Percentiles rank a stretch among this genome's conserved stretches.
These are phyloP conservation scores for Taeniopygia guttata DNA, from an alignment of 2,797 vertebrate species.

Conservation along the genomic window DNA sequence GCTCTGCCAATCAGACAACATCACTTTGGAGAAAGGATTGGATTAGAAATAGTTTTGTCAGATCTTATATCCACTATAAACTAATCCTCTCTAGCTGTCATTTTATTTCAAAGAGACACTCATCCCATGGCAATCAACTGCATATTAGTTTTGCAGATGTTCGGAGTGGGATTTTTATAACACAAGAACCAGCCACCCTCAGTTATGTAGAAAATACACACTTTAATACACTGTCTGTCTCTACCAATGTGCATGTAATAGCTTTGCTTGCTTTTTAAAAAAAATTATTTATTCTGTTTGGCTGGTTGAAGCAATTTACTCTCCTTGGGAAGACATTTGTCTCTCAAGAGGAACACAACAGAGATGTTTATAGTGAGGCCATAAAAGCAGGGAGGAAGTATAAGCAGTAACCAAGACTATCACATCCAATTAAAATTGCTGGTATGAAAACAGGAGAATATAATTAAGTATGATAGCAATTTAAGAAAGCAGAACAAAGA, in stretches of 20 bases:
- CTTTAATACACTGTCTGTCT: not conserved
- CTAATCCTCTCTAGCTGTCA: slow-evolving; percentile 36
- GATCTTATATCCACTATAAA: not conserved
- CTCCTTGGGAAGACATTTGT: not conserved
- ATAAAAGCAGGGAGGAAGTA: not conserved
- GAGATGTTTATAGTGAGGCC: not conserved
- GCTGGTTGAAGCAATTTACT: not conserved
- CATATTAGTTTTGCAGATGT: slow-evolving; percentile 2
- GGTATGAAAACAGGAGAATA: not conserved
- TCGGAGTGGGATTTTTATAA: slow-evolving; percentile 2
- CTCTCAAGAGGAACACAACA: slow-evolving; percentile 6
- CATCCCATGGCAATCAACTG: not conserved
- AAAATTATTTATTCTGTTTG: not conserved
- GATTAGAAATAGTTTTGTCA: slow-evolving; percentile 30
- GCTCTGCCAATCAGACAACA: not conserved
- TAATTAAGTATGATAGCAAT: slow-evolving; percentile 1
- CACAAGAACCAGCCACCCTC: not conserved
- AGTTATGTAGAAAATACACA: not conserved
- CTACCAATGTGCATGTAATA: not conserved
- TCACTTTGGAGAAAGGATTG: not conserved
- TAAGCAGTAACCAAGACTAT: slow-evolving; percentile 26
- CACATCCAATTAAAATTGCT: not conserved
- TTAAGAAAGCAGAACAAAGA: not conserved
- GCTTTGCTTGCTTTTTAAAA: not conserved
- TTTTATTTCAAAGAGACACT: slow-evolving; percentile 5